Base-by-base conservation (phyloP, 2,113 vertebrate genomes). In the Hippocampus mohnikei region DNA sequence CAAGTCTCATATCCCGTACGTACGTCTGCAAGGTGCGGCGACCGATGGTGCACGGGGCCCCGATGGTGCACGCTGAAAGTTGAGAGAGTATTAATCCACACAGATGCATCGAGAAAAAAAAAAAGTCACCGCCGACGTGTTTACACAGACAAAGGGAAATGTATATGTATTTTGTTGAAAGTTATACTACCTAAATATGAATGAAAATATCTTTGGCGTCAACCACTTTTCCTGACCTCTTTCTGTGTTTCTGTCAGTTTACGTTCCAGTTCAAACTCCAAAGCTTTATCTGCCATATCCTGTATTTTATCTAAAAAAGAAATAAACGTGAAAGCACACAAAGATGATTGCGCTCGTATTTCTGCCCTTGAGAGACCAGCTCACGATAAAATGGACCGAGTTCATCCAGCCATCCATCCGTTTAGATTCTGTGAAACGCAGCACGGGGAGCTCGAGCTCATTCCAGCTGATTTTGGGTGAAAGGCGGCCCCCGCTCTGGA, bases 331-430 rank as follows among this genome's bases (percentile, higher is more conserved):
- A 77, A 81, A 72, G 48, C 80, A 82, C 72, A 83, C 78, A 81
- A 73, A 86, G 76, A 90, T 85, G 75, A 88, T 84, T 88, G 82
- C 91, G 88, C 90, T 89, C 90, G 88, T 90, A 90, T 90, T 90
- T 60, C 7, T 91, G 91, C 85, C 84, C 86, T 46, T 76, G 84
- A 87, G 85, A 74, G 89, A 87, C 67, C 74, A 82, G 78, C 71
- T 84, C 87, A 88, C 81, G 83, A 91, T 82, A 90, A 92, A 92
- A 92, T 90, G 84, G 89, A 87, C 70, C 86, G 84, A 86, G 87
- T 81, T 89, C 83, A 48, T 42, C 73, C 83, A 48, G 40, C 73
- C 65, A 20, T 66, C 69, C 48, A 21, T 52, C 48, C 20, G 16
- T 18, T 18, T 0, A 8, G 2, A 52, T 18, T 18, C 48, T 50